Base-by-base conservation (phyloP, 1,140 invertebrate species). In the Euwallacea fornicatus region DNA sequence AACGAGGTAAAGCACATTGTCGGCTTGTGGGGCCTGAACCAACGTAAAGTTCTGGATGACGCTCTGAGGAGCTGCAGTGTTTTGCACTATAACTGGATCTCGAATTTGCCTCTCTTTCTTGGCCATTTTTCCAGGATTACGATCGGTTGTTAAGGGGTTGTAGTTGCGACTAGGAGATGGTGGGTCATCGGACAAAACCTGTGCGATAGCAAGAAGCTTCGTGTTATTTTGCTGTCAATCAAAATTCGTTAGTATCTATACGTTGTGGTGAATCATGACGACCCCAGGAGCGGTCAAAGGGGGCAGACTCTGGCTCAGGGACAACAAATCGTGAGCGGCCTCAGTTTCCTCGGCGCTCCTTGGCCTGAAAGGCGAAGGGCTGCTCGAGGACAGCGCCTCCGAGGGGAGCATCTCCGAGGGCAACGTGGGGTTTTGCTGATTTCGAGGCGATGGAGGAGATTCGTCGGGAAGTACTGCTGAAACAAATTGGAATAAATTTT, bases 261-360 rank as follows among this genome's bases (percentile, higher is more conserved):
- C 21, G 4, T 33, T 76, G 42, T 85, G 82, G 73, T 84, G 83
- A 42, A 86, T 86, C 64, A 85, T 85, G 13, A 87, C 85, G 0
- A 89, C 86, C 55, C 86, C 86, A 0, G 89, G 89, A 0, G 88
- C 88, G 41, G 89, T 88, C 9, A 93, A 81, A 0, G 91, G 91
- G 0, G 91, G 92, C 65, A 93, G 77, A 47, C 91, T 92, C 66
- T 92, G 87, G 2, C 91, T 92, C 9, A 94, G 83, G 68, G 93
- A 93, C 11, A 94, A 82, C n/a, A 94, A 83, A 78, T 93, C 92
- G 76, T 93, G 92, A 0, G 93, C 93, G 6, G 91, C 92, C 82
- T 93, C 92, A 1, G 91, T 93, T 78, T 94, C 93, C 75, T 91
- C 92, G 1, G 88, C 86, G 58, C 90, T 91, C 67, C 89, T 50